phyloP scores from a whole-genome alignment of 2,888 invertebrate species.

The Agrenia bidenticulata region DNA sequence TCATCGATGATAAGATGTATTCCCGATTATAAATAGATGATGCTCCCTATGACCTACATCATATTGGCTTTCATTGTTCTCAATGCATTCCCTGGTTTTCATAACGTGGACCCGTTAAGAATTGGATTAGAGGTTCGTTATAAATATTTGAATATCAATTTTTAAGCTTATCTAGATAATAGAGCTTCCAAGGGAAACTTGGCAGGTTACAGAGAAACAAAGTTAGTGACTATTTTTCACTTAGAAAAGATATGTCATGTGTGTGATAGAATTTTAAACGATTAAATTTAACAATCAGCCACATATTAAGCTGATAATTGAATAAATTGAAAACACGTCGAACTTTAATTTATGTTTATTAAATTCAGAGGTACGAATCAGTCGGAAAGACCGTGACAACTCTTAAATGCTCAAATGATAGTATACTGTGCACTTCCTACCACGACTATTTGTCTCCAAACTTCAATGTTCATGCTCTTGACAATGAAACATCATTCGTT shows the following conservation, averaged over 20 bases:
- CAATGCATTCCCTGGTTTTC: slow-evolving; percentile 58
- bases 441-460: slow-evolving; percentile 26
- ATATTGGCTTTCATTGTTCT: slow-evolving; percentile 65
- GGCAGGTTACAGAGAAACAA: no score
- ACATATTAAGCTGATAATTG: no score
- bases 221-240: no score
- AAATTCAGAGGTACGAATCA: slow-evolving; percentile 41
- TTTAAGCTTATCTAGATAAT: no score
- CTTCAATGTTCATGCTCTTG: slow-evolving; percentile 26
- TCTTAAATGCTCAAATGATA: slow-evolving; percentile 34
- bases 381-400: slow-evolving; percentile 44
- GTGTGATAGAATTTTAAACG: no score
- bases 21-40: slow-evolving; percentile 56
- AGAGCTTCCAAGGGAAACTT: no score
- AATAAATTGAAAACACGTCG: not conserved
- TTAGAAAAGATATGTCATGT: no score
- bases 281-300: no score
- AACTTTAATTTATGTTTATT: slow-evolving; percentile 4
- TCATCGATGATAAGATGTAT: no score
- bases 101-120: slow-evolving; percentile 61
- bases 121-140: slow-evolving; percentile 58
- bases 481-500: slow-evolving; percentile 22
- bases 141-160: not conserved
- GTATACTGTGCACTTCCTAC: slow-evolving; percentile 38
- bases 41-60: slow-evolving; percentile 68